Conservation (phyloP, 1,140 invertebrate species). For the Pinna nobilis region DNA sequence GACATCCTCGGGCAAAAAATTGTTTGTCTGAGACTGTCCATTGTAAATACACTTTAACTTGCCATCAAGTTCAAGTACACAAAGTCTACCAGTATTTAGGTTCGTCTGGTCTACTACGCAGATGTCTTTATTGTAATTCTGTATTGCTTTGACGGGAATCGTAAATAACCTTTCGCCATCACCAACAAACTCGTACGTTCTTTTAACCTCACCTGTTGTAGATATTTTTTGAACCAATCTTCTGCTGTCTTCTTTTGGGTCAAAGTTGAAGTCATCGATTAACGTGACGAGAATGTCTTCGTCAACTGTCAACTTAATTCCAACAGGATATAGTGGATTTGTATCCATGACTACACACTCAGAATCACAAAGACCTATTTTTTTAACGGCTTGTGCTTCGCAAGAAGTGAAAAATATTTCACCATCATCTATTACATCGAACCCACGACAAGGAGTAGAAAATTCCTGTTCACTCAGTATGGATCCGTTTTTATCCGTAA, state of each 20-base stretch:
- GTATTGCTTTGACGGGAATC: neutral
- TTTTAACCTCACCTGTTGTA: neutral
- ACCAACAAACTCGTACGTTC: neutral
- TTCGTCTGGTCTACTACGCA: neutral
- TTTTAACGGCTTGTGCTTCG: no score
- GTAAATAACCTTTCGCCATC: constrained; percentile 1
- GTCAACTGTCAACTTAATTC: neutral
- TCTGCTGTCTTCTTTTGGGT: neutral
- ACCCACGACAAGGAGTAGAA: no score
- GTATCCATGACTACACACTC: constrained; percentile 2
- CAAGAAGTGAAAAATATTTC: no score
- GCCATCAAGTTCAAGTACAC: neutral
- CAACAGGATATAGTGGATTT: neutral
- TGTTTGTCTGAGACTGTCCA: neutral
- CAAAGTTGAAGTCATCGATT: neutral
- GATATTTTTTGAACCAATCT: neutral
- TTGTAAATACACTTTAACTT: neutral
- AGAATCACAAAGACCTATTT: no score
- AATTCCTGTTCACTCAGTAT: no score
- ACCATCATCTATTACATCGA: no score
- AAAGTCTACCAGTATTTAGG: neutral
- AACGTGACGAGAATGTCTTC: constrained; percentile 10
- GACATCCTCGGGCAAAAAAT: neutral
- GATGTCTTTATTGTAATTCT: neutral
- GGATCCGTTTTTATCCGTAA: no score